These are phyloP conservation scores for Orycteropus afer DNA, from an alignment of 2,113 vertebrate species.

Conservation along the genomic window DNA sequence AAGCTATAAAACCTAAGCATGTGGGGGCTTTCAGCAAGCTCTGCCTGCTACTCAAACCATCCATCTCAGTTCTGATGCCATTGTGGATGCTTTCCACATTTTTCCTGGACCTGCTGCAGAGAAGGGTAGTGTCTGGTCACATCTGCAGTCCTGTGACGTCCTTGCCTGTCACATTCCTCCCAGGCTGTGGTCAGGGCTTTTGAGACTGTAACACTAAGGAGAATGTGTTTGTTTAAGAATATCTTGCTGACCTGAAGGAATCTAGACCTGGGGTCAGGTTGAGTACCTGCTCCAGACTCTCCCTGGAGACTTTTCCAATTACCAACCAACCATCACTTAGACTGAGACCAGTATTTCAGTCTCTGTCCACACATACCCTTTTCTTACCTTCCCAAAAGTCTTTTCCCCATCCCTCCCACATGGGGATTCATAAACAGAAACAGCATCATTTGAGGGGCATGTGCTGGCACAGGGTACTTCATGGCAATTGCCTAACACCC, in stretches of 20 bases:
- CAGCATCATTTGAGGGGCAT: background rate
- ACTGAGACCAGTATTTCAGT: background rate
- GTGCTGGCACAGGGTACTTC: background rate
- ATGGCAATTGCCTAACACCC: background rate
- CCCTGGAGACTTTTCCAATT: background rate
- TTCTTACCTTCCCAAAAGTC: background rate
- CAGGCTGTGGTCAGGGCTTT: background rate
- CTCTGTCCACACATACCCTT: background rate
- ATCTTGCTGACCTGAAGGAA: background rate
- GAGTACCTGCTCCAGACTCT: background rate
- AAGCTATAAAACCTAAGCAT: background rate
- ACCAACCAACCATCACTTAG: background rate
- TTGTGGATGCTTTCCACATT: accelerated
- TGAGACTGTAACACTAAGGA: background rate
- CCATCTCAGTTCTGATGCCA: accelerated
- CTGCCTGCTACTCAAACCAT: background rate
- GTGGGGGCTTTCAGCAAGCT: background rate
- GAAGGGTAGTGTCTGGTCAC: background rate
- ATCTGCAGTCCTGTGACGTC: background rate
- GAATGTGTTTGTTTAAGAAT: background rate
- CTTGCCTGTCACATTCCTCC: background rate
- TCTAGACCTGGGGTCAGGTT: background rate
- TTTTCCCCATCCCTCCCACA: background rate
- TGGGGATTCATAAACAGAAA: background rate
- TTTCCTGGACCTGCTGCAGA: background rate